Percentiles rank a stretch among this genome's conserved stretches.
Conservation (phyloP, 2,797 vertebrate species). For the Muscicapa comitata region DNA sequence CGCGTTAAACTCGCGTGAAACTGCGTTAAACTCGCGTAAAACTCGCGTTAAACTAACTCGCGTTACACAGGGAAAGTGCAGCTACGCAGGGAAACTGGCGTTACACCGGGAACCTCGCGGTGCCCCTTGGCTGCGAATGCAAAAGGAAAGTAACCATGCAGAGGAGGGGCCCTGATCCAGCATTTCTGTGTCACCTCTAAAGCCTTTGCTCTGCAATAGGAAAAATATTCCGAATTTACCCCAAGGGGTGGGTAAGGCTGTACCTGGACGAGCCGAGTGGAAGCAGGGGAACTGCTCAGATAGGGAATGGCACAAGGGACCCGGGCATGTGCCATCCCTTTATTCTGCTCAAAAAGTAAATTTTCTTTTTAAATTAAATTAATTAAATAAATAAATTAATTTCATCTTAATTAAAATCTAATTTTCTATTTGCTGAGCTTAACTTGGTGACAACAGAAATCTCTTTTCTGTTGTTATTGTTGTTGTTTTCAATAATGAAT, state of each 20-base stretch:
- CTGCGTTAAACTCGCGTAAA: no score
- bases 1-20: no score
- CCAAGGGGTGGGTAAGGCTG: not conserved
- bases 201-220: not conserved
- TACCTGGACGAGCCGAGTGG: fast-evolving
- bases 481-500: not conserved
- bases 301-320: no score
- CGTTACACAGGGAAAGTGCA: no score
- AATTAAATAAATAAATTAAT: no score
- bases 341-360: not conserved
- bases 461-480: not conserved
- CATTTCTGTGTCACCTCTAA: not conserved
- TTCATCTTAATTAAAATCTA: not conserved
- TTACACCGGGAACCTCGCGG: no score
- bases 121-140: not conserved
- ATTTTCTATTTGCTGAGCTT: not conserved
- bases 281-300: no score
- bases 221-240: fast-evolving
- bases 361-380: not conserved
- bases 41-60: no score
- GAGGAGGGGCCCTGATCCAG: not conserved
- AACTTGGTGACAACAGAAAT: not conserved
- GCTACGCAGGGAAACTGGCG: no score
- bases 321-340: not conserved
- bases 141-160: not conserved